phyloP scores from a whole-genome alignment of 92 coral and sea anemone species.

The Umimayanthus chanpuru region DNA sequence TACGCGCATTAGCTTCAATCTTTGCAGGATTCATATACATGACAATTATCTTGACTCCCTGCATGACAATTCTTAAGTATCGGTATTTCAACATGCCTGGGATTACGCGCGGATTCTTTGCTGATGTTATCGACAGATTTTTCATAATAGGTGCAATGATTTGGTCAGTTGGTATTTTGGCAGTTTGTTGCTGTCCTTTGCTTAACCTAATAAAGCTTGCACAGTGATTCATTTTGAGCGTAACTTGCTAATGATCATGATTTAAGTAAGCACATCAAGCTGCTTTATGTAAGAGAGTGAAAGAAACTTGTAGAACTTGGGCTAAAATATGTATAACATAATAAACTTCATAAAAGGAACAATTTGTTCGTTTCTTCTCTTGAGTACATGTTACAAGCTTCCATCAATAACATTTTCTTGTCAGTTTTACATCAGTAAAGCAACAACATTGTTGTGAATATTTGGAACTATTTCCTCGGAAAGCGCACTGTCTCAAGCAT shows the following conservation, averaged over 20 bases:
- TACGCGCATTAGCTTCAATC: conserved; percentile 83
- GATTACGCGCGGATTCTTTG: conserved; percentile 67
- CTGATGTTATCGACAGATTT: conserved; percentile 70
- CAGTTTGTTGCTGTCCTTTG: conserved; percentile 86
- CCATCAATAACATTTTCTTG: too few species aligned
- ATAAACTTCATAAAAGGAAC: not conserved
- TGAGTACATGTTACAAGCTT: too few species aligned
- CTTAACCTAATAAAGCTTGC: conserved; percentile 84
- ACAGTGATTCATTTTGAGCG: conserved; percentile 28
- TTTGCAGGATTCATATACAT: conserved; percentile 88
- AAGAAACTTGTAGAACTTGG: too few species aligned
- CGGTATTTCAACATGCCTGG: conserved; percentile 88
- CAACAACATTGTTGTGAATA: too few species aligned
- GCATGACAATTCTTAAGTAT: conserved; percentile 82
- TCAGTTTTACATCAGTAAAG: too few species aligned
- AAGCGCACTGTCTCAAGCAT: too few species aligned
- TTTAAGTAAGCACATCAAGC: not conserved
- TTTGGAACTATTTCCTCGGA: too few species aligned
- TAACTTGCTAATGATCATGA: not conserved
- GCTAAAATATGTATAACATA: too few species aligned
- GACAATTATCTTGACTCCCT: conserved; percentile 82
- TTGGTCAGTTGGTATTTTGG: conserved; percentile 75
- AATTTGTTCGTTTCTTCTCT: not conserved
- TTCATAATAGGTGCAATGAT: conserved; percentile 86
- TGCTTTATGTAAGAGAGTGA: not conserved